Base-by-base conservation (phyloP, 1,140 invertebrate genomes). In the Campoletis sonorensis region DNA sequence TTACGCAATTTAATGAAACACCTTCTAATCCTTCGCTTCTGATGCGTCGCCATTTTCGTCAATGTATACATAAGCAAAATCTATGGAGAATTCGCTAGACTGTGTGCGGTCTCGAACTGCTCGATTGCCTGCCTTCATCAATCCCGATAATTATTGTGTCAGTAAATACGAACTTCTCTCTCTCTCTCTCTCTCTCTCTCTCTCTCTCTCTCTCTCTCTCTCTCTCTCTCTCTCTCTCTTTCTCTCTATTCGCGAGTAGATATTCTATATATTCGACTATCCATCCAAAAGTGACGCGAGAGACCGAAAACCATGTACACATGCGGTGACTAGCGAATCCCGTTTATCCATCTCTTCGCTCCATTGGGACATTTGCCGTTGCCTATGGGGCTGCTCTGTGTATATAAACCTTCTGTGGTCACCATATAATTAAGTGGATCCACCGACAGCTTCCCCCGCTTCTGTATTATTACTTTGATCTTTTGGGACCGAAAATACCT, bases 91-190 rank as follows among this genome's bases (percentile, higher is more conserved):
- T 91, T 91, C 89, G 86, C 89, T 88, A 84, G 89, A 87, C 81
- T 90, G 90, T 79, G 89, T 90, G 90, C 80, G 89, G 89, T 90
- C 78, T 86, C 79, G 86, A 84, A 87, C 86, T 91, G 89, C 88
- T 90, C 88, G 85, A 86, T 83, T 84, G 80, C 81, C 86, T 84
- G 85, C 83, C 86, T 85, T 86, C 85, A 81, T 88, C 89, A 89
- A 90, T 90, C 83, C 85, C 82, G 88, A 91, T 90, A 91, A 90
- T 91, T 90, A 91, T 90, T 90, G 90, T 87, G 86, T 88, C 88
- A 87, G 90, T 90, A 90, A 91, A 90, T 87, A 90, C 86, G 82
- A 85, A 79, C 80, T 81, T 82, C 79, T 81, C 80, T 75, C 84
- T 84, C 85, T 84, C 88, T 87, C 83, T 78, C 37, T 4, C 61